Base-by-base conservation (phyloP, 2,888 invertebrate genomes). In the Cephus pygmeus region DNA sequence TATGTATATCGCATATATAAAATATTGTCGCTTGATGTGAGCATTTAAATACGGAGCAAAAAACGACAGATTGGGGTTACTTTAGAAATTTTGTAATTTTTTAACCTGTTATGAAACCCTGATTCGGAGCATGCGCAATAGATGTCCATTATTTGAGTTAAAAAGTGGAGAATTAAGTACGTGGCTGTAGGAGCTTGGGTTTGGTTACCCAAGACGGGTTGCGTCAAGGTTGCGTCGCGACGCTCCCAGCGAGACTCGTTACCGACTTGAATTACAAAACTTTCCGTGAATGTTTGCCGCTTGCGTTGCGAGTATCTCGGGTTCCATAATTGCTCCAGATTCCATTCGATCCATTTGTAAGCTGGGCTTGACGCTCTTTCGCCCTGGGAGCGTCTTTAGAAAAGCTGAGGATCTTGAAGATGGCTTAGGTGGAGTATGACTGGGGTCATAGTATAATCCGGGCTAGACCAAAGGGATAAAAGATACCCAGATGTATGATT, bases 401-500 rank as follows among this genome's bases (percentile, higher is more conserved):
- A 15, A 40, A 4, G 40, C 4, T 0, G 40, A 40, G 40, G 40
- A 40, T 40, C 40, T 40, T 40, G 15, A 15, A 15, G 36, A 0
- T 12, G 36, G 12, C 4, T 4, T 15, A 40, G 40, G 4, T 15
- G 40, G 40, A 40, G 40, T 15, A 15, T 40, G 40, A 15, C 15
- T 40, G 15, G 15, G 15, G 40, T 15, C 4, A 15, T 15, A 40
- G 15, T 1, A 40, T 40, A 4, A 12, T 15, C 40, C 4, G 15
- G 15, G 12, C 15, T 40, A 40, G 40, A 40, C 40, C 12, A 40
- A 2, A 69, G 11, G 69, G n/a, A 35, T 31, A 76, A 36, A 80
- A 79, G 74, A 78, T 85, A 83, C 83, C 84, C 83, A 86, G 83
- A 83, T 85, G 87, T 84, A 85, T 82, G 84, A 86, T 81, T 81